phyloP scores from a whole-genome alignment of 1,140 invertebrate genomes.

The Drepana arcuata region DNA sequence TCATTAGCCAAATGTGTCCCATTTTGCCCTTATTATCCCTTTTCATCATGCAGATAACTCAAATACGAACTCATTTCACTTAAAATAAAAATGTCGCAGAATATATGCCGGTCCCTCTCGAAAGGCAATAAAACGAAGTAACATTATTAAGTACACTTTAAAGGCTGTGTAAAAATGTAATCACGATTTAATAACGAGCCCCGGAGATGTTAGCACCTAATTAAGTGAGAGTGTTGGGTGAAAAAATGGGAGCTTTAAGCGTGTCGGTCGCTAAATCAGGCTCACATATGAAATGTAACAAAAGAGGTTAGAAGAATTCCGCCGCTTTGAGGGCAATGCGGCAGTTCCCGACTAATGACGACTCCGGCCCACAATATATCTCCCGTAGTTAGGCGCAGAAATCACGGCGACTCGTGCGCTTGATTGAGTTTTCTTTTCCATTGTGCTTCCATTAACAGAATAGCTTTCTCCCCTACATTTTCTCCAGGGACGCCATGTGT shows the following conservation, averaged over 20 bases:
- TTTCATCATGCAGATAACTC: too few relatives aligned
- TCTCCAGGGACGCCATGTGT: slow-evolving; percentile 41
- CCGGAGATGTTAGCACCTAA: slow-evolving; percentile 1
- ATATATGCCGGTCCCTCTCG: too few relatives aligned
- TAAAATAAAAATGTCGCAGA: too few relatives aligned
- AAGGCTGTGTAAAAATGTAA: too few relatives aligned
- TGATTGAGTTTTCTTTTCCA: slow-evolving; percentile 68
- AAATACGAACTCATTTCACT: too few relatives aligned
- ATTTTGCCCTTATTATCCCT: too few relatives aligned
- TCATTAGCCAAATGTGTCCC: too few relatives aligned
- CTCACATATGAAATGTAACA: slow-evolving; percentile 51
- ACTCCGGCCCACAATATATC: slow-evolving; percentile 52
- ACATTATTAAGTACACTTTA: too few relatives aligned
- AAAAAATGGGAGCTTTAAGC: slow-evolving; percentile 18
- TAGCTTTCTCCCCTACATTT: slow-evolving; percentile 48
- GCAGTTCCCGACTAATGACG: slow-evolving; percentile 48
- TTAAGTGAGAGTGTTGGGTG: slow-evolving; percentile 5
- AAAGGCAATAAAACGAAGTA: too few relatives aligned
- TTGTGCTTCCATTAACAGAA: slow-evolving; percentile 64
- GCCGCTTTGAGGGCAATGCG: slow-evolving; percentile 24
- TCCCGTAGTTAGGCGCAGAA: slow-evolving; percentile 59
- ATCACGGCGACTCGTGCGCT: slow-evolving; percentile 57
- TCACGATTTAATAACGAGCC: slow-evolving; percentile 4
- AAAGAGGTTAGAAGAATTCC: slow-evolving; percentile 38
- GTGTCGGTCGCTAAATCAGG: slow-evolving; percentile 32